A percentile compares a stretch with the other conserved stretches of the same genome.
Evolutionary conservation across 2,113 vertebrate genomes (phyloP).

Genomic region (Protobothrops flavoviridis): DNA sequence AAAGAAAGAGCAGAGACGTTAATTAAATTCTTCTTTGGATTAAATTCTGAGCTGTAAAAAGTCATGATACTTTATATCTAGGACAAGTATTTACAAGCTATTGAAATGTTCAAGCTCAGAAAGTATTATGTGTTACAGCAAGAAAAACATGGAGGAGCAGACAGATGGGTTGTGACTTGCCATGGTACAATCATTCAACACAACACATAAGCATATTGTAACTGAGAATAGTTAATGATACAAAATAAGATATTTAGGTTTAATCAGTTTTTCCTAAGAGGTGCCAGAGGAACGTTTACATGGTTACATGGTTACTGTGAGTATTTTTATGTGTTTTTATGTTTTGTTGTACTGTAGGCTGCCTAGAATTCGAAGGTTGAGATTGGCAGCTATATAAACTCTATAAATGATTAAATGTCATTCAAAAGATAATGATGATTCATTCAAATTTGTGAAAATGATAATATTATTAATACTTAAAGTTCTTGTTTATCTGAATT

Average conservation of each 20-base stretch:
- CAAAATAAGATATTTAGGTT: not conserved
- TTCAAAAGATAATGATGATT: not conserved
- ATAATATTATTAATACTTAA: not conserved
- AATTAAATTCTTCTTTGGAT: not conserved
- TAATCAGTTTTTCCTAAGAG: not conserved
- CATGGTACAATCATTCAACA: not conserved
- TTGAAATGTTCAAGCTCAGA: not conserved
- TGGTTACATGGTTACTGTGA: not conserved
- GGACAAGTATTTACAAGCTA: not conserved
- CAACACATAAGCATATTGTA: not conserved
- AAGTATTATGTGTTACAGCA: not conserved
- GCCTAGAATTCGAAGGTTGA: not conserved
- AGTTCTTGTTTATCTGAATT: not conserved
- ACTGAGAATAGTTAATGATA: not conserved
- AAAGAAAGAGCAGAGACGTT: not conserved
- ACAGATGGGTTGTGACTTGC: not conserved
- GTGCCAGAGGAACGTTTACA: not conserved
- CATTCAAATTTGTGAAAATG: not conserved
- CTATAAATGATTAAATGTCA: not conserved
- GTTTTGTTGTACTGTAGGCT: not conserved
- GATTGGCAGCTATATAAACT: not conserved
- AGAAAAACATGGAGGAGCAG: not conserved
- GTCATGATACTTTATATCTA: not conserved
- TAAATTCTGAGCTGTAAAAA: not conserved
- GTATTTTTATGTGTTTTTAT: not conserved